These are phyloP conservation scores for Sylvicapra grimmia DNA, from an alignment of 2,113 vertebrate genomes.

Conservation along the genomic window DNA sequence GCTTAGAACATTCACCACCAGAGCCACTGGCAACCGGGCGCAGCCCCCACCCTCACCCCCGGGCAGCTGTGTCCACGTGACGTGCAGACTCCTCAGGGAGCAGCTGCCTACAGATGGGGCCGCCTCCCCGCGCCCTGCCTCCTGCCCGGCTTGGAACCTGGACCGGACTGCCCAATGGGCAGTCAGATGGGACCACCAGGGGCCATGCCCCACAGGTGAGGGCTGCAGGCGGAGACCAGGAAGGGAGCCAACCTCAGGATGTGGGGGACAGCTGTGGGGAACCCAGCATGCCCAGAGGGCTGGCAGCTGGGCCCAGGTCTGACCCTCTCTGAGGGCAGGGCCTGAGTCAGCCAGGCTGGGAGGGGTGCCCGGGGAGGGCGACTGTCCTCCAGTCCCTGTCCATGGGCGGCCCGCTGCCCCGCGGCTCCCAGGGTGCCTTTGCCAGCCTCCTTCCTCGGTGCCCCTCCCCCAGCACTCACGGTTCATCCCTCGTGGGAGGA, in stretches of 20 bases:
- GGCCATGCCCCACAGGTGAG: not conserved
- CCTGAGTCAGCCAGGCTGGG: not conserved
- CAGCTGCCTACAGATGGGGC: not conserved
- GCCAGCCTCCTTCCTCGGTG: not conserved
- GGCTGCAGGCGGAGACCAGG: not conserved
- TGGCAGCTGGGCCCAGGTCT: not conserved
- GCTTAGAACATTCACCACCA: not conserved
- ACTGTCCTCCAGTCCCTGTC: not conserved
- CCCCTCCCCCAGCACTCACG: not conserved
- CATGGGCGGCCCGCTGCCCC: not conserved
- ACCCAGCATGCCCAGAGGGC: not conserved
- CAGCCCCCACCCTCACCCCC: rapidly evolving
- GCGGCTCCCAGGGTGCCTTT: not conserved
- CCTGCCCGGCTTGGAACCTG: not conserved
- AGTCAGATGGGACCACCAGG: not conserved
- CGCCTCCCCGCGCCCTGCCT: not conserved
- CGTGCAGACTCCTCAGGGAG: not conserved
- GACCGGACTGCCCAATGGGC: not conserved
- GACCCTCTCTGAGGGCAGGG: not conserved
- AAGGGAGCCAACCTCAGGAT: not conserved
- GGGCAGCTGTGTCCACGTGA: not conserved
- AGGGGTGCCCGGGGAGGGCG: not conserved
- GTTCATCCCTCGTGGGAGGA: no score
- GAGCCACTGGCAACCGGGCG: not conserved
- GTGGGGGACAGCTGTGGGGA: not conserved